Conservation (phyloP, 2,797 vertebrate species). For the Mormyrus hasselquistii region DNA sequence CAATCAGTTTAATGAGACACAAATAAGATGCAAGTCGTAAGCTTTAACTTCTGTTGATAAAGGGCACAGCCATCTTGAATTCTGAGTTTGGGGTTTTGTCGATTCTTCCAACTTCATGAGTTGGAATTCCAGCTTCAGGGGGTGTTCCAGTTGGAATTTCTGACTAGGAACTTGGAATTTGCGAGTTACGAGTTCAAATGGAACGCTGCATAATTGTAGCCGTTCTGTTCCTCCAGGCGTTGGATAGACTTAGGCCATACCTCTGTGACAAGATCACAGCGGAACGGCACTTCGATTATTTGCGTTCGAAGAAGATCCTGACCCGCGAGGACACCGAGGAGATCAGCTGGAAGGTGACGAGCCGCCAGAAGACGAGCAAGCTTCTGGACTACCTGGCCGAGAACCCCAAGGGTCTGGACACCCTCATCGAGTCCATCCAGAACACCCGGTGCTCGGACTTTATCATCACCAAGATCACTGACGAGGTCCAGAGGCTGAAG, state of each 20-base stretch:
- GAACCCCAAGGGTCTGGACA: constrained; percentile 85
- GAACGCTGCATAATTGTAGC: neutral
- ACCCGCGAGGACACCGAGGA: constrained; percentile 89
- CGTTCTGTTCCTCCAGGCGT: constrained; percentile 62
- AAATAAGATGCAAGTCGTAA: neutral
- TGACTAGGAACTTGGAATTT: neutral
- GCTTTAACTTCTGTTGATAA: neutral
- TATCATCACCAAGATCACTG: constrained; percentile 86
- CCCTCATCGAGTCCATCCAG: constrained; percentile 81
- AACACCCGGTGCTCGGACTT: constrained; percentile 82
- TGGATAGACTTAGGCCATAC: constrained; percentile 80
- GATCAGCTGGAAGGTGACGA: constrained; percentile 79
- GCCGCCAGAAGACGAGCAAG: constrained; percentile 76
- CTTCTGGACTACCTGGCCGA: constrained; percentile 84
- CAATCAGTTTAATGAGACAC: neutral
- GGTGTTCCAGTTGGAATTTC: neutral
- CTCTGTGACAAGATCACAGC: constrained; percentile 88
- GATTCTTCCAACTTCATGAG: neutral
- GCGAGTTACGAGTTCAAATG: neutral
- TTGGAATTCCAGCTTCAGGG: neutral
- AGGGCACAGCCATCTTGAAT: neutral
- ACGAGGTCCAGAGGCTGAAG: constrained; percentile 84
- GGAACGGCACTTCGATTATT: constrained; percentile 87
- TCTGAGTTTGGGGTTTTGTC: neutral
- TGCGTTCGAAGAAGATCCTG: constrained; percentile 85